These are phyloP conservation scores for Valencia hispanica DNA, from an alignment of 2,797 vertebrate genomes.

Conservation along the genomic window DNA sequence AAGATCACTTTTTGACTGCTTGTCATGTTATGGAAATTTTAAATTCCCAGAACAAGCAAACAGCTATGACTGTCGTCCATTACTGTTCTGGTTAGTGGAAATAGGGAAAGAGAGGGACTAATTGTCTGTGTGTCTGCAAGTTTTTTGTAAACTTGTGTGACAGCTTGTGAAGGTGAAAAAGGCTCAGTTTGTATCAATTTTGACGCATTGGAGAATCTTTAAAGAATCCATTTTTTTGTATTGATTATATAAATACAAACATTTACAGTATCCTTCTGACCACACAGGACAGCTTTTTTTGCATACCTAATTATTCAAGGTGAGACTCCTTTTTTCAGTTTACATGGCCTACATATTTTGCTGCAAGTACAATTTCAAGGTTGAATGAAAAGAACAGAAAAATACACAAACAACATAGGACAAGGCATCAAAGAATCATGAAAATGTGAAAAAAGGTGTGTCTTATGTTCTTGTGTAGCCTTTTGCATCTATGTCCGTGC, in stretches of 20 bases:
- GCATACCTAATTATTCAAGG: background rate
- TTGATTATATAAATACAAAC: background rate
- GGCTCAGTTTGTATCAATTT: background rate
- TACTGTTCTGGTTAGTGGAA: background rate
- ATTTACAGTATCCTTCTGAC: background rate
- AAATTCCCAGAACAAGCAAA: too few species aligned
- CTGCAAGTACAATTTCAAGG: background rate
- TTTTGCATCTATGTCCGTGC: conserved; percentile 13
- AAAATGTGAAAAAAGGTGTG: background rate
- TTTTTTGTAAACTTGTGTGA: background rate
- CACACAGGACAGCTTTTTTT: background rate
- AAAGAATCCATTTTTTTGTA: background rate
- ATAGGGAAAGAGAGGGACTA: background rate
- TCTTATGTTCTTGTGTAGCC: conserved; percentile 1
- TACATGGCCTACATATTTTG: background rate
- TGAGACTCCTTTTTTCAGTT: background rate
- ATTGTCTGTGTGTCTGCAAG: background rate
- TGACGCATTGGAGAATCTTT: background rate
- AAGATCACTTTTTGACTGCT: too few species aligned
- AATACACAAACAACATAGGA: background rate
- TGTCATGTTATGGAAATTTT: too few species aligned
- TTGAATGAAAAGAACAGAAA: background rate
- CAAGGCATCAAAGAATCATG: background rate
- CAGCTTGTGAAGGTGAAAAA: background rate
- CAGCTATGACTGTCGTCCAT: background rate